phyloP scores from a whole-genome alignment of 2,888 invertebrate species.

The Ommatoiulus sabulosus region DNA sequence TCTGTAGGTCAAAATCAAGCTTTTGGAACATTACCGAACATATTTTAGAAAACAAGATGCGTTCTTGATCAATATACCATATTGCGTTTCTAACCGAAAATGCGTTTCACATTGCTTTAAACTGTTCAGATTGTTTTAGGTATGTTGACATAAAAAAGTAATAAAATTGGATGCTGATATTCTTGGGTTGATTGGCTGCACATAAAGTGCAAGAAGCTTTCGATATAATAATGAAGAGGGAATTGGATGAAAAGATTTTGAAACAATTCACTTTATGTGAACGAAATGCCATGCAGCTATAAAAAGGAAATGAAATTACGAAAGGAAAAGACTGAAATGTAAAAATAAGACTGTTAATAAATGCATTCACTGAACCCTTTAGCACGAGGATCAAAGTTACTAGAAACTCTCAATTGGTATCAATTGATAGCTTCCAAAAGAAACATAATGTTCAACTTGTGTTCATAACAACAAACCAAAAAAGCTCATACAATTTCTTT shows the following conservation, averaged over 20 bases:
- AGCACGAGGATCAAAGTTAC: background rate
- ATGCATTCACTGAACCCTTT: background rate
- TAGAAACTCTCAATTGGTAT: background rate
- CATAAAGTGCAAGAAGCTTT: background rate
- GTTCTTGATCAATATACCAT: too few species aligned
- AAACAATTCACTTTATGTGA: background rate
- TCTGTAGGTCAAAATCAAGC: too few species aligned
- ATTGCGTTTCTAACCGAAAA: too few species aligned
- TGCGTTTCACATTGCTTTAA: too few species aligned
- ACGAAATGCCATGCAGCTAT: background rate
- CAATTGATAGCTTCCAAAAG: too few species aligned
- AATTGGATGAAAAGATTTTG: background rate
- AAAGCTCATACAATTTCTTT: too few species aligned
- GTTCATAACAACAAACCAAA: too few species aligned
- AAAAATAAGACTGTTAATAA: background rate
- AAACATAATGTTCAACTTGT: too few species aligned
- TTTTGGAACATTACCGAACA: too few species aligned
- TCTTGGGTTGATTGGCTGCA: background rate
- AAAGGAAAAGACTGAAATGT: background rate
- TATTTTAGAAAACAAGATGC: too few species aligned
- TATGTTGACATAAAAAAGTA: background rate
- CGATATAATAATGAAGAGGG: slow-evolving; percentile 6
- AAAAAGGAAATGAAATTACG: slow-evolving; percentile 1
- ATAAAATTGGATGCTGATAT: background rate
- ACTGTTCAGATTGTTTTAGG: background rate